Base-by-base conservation (phyloP, 2,113 vertebrate genomes). In the Thinocorus orbignyianus region DNA sequence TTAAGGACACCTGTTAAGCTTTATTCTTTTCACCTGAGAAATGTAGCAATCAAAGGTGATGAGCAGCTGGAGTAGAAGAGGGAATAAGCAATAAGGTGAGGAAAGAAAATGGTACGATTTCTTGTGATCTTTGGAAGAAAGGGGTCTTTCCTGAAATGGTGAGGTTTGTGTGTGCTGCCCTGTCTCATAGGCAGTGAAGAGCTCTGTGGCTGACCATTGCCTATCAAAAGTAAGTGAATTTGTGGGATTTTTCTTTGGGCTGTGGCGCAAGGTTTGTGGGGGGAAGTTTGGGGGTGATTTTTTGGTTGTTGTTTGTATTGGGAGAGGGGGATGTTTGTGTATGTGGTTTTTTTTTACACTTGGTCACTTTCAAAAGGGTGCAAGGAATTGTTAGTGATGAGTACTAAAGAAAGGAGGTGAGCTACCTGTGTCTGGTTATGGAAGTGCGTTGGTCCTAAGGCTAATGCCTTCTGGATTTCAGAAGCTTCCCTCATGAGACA, bases 51-150 rank as follows among this genome's bases (percentile, higher is more conserved):
- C 42, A 72, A 55, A 61, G 24, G 10, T 2, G 6, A 13, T 44
- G 51, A 81, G 26, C 58, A 76, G 31, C 23, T 39, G 12, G 14
- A 49, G 11, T 48, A 58, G 31, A 65, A 46, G 15, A 37, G 15
- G n/a, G 7, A 70, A 7, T 41, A 14, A 81, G 16, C 4, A 60
- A 11, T 3, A 10, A 23, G 11, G 6, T 17, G 24, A 17, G 11
- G 31, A 44, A 44, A 31, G 42, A 35, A 72, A 52, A 37, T 7
- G 4, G 11, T 70, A 26, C 1, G 0, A 0, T 48, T 69, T 54
- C 4, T 8, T 71, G 17, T 5, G 9, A 9, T 20, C 7, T 3
- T 28, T 37, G 35, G 37, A 55, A 58, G 16, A 48, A 64, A 30
- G 39, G 23, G 39, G 46, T 55, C 16, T n/a, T 42, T 71, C 2